Conservation (phyloP, 2,888 invertebrate genomes). For the Diaprepes abbreviatus region DNA sequence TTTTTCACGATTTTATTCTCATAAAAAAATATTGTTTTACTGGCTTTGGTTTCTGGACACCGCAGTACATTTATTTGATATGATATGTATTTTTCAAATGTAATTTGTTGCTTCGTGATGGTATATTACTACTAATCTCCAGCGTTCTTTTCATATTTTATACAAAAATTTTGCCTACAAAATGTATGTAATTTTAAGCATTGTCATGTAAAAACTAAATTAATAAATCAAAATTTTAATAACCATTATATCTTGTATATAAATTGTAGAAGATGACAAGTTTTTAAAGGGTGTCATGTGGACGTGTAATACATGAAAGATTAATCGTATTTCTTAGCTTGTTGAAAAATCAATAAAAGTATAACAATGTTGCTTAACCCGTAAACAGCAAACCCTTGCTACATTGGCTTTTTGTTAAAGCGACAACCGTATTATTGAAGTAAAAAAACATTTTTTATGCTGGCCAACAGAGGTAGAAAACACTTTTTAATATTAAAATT, state of each 20-base stretch:
- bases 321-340: slow-evolving; percentile 48
- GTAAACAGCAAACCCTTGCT: slow-evolving; percentile 24
- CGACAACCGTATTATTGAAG: background rate
- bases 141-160: background rate
- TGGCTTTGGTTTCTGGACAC: too few relatives aligned
- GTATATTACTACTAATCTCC: too few relatives aligned
- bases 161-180: slow-evolving; percentile 1
- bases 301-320: slow-evolving; percentile 48
- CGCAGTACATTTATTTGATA: too few relatives aligned
- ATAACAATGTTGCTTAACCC: slow-evolving; percentile 54
- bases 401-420: slow-evolving; percentile 22
- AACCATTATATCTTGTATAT: slow-evolving; percentile 46
- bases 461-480: background rate
- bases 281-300: slow-evolving; percentile 47
- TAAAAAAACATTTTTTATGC: background rate
- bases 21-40: too few relatives aligned
- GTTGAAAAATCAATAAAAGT: slow-evolving; percentile 47
- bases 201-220: slow-evolving; percentile 23
- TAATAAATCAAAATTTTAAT: slow-evolving; percentile 51
- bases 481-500: too few relatives aligned
- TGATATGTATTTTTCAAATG: too few relatives aligned
- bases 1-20: too few relatives aligned
- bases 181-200: background rate
- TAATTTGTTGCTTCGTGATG: too few relatives aligned
- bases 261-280: slow-evolving; percentile 50